Evolutionary conservation across 1,140 invertebrate species (phyloP).

Genomic region (Aphaenogaster rudis): DNA sequence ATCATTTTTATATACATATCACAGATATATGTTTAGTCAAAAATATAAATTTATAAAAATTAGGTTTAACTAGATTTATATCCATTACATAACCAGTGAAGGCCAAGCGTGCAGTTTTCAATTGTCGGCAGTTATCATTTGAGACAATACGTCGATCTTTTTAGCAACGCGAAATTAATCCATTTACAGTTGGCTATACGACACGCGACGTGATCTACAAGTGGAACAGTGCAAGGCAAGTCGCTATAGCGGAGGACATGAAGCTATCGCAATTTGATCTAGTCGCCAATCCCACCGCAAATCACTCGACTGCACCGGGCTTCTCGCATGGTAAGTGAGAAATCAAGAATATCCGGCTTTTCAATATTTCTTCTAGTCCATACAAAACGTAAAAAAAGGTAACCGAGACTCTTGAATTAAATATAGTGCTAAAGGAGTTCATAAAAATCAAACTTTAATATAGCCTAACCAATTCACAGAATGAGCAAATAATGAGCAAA

Average conservation of each 20-base stretch:
- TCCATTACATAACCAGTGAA: neutral
- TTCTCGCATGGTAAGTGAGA: slow-evolving; percentile 79
- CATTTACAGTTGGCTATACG: slow-evolving; percentile 93
- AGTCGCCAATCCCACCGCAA: slow-evolving; percentile 92
- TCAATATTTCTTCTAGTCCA: neutral
- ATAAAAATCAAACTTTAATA: slow-evolving; percentile 13
- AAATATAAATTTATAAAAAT: neutral
- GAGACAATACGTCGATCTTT: neutral
- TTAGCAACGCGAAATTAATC: slow-evolving; percentile 18
- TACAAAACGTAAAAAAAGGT: neutral
- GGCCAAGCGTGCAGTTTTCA: neutral
- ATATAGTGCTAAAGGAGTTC: neutral
- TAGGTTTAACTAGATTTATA: neutral
- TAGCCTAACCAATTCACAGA: neutral
- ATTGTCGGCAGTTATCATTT: neutral
- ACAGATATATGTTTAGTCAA: no score
- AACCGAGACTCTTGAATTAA: neutral
- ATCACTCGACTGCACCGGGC: slow-evolving; percentile 85
- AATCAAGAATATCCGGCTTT: neutral
- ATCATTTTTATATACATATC: no score
- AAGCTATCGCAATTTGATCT: slow-evolving; percentile 95
- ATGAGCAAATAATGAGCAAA: neutral
- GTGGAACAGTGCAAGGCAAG: slow-evolving; percentile 93
- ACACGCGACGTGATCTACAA: slow-evolving; percentile 93
- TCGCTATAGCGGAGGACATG: slow-evolving; percentile 94